A percentile compares a stretch with the other conserved stretches of the same genome.
Evolutionary conservation across 1,140 invertebrate species (phyloP).

Genomic region (Daktulosphaira vitifoliae): DNA sequence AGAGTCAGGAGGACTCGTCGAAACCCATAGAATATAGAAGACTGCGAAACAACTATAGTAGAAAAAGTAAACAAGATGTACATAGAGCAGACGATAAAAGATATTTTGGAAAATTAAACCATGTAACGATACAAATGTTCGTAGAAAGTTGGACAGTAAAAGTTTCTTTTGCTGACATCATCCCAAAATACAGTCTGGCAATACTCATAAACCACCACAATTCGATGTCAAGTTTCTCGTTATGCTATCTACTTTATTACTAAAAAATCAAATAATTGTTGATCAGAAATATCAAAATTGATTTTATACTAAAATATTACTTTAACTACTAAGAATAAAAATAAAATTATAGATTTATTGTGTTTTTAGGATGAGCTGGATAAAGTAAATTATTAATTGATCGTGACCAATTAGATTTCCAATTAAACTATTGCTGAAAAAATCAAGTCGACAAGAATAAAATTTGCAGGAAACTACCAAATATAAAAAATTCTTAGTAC

Average conservation of each 20-base stretch:
- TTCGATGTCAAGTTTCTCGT: not conserved
- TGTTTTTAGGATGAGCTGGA: too few species aligned
- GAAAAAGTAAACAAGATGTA: not conserved
- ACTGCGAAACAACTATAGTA: too few species aligned
- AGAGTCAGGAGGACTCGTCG: not conserved
- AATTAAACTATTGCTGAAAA: too few species aligned
- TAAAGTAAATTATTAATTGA: too few species aligned
- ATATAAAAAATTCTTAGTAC: too few species aligned
- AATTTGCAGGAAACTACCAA: too few species aligned
- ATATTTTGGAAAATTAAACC: slow-evolving; percentile 4
- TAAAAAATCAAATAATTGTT: too few species aligned
- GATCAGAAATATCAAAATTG: too few species aligned
- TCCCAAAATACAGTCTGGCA: not conserved
- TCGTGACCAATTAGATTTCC: too few species aligned
- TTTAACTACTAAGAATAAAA: not conserved
- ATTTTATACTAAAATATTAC: not conserved
- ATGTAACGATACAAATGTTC: slow-evolving; percentile 25
- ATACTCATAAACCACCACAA: not conserved
- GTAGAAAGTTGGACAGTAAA: slow-evolving; percentile 24
- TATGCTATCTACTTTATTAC: too few species aligned
- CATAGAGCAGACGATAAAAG: not conserved
- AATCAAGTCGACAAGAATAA: too few species aligned
- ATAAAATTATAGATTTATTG: slow-evolving; percentile 18
- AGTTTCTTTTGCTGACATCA: slow-evolving; percentile 9
- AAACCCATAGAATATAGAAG: slow-evolving; percentile 10